These are phyloP conservation scores for Eupithecia dodoneata DNA, from an alignment of 2,888 invertebrate species.

Conservation along the genomic window DNA sequence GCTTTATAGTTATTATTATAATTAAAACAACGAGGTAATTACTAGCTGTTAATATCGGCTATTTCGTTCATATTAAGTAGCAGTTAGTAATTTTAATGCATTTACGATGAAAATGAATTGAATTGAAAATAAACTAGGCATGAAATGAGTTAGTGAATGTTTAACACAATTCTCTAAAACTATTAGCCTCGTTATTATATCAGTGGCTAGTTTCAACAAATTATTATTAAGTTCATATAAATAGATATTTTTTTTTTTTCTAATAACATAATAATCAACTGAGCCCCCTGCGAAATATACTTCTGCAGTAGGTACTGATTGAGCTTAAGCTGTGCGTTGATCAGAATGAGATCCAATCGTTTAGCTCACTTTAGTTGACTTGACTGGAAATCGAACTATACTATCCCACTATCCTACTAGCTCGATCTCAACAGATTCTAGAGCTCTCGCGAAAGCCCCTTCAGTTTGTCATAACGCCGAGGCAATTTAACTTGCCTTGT, in stretches of 20 bases:
- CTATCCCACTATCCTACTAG: background rate
- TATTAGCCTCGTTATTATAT: background rate
- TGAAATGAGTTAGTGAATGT: background rate
- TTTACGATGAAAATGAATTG: background rate
- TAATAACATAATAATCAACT: background rate
- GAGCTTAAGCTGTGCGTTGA: background rate
- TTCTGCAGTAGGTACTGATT: too few species aligned
- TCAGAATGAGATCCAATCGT: background rate
- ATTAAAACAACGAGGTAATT: background rate
- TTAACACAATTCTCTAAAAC: background rate
- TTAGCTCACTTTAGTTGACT: background rate
- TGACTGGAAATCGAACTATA: background rate
- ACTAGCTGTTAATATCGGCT: background rate
- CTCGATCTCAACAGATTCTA: constrained; percentile 29
- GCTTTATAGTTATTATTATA: background rate
- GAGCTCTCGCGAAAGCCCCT: constrained; percentile 49
- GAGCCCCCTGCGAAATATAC: background rate
- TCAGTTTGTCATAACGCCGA: constrained; percentile 64
- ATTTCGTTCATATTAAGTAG: background rate
- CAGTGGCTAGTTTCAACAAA: too few species aligned
- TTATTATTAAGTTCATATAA: too few species aligned
- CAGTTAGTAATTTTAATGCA: background rate
- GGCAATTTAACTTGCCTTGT: constrained; percentile 60
- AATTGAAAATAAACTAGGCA: background rate
- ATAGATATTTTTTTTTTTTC: too few species aligned